Conservation (phyloP, 2,888 invertebrate genomes). For the Scrobipalpa atriplicella region DNA sequence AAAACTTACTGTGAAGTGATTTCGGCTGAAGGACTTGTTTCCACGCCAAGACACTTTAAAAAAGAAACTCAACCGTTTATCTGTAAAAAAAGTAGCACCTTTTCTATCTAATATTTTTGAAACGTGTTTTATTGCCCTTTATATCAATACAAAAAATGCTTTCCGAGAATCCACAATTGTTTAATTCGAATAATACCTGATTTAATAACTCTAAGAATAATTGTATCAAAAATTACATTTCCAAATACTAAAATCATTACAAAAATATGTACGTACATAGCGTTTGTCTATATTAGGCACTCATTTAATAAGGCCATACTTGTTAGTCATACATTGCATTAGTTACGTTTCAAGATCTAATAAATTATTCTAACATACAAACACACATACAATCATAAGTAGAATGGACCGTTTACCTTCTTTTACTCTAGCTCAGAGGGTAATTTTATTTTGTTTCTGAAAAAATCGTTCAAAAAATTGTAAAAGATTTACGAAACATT, state of each 20-base stretch:
- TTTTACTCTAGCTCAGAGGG: background rate
- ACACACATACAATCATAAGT: background rate
- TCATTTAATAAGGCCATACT: slow-evolving; percentile 12
- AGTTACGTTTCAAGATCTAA: background rate
- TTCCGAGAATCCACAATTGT: background rate
- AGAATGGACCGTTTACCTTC: background rate
- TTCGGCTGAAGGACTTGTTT: no score
- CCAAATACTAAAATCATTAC: slow-evolving; percentile 7
- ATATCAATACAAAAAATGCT: background rate
- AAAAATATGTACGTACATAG: slow-evolving; percentile 8
- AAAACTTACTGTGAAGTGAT: no score
- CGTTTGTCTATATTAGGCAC: slow-evolving; percentile 3
- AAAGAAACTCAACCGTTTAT: background rate
- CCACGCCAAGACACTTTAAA: no score
- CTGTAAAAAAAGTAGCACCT: background rate
- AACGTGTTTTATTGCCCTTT: no score
- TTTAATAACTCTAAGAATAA: background rate
- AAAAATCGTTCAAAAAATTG: background rate
- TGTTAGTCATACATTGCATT: background rate
- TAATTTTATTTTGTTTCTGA: no score
- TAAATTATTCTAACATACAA: background rate
- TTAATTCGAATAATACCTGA: background rate
- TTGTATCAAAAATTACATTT: slow-evolving; percentile 2
- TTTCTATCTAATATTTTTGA: background rate
- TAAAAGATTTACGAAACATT: no score